Percentiles rank a stretch among this genome's conserved stretches.
Conservation (phyloP, 1,140 invertebrate species). For the Pollicipes pollicipes region DNA sequence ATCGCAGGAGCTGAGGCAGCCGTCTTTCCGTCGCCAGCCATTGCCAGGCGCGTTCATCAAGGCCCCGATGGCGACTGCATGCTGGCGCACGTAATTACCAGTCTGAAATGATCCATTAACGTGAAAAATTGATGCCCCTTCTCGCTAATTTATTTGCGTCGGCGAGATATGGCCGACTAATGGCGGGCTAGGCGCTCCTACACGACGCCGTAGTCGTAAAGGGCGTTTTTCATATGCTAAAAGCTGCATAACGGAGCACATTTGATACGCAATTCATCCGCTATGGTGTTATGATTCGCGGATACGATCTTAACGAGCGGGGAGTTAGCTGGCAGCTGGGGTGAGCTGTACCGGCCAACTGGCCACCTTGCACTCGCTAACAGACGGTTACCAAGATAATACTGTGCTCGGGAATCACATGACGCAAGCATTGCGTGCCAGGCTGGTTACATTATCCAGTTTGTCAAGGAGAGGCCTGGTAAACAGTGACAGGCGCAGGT, state of each 20-base stretch:
- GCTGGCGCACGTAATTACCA: neutral
- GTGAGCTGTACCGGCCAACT: no score
- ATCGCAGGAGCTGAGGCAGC: no score
- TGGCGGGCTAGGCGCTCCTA: neutral
- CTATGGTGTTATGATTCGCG: neutral
- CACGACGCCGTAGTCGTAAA: neutral
- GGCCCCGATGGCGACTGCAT: neutral
- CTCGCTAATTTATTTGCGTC: neutral
- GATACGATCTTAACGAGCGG: neutral
- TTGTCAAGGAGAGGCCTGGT: no score
- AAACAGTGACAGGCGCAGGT: no score
- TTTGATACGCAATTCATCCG: neutral
- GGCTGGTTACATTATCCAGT: no score
- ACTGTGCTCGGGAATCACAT: no score
- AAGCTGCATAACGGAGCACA: neutral
- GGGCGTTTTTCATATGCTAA: neutral
- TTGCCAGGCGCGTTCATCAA: neutral
- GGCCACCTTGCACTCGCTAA: no score
- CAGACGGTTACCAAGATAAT: no score
- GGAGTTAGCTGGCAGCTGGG: no score
- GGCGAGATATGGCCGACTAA: neutral
- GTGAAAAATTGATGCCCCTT: neutral
- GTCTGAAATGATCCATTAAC: neutral
- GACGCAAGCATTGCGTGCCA: no score
- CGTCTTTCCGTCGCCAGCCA: neutral